phyloP scores from a whole-genome alignment of 2,888 invertebrate genomes.

The Salpingus planirostris region DNA sequence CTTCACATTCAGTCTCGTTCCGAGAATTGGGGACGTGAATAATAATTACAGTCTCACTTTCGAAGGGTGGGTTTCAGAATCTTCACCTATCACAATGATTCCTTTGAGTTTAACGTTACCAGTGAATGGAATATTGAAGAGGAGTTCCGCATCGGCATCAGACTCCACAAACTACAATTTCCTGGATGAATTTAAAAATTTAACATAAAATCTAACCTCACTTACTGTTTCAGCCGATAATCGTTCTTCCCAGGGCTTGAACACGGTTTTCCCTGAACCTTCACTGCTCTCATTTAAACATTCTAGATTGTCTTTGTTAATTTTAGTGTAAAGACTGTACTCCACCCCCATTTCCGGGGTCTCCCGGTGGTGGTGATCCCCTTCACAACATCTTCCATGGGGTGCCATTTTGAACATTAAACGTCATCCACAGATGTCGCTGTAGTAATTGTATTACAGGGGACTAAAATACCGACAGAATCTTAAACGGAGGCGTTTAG shows the following conservation, averaged over 20 bases:
- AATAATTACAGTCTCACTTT: conserved; percentile 74
- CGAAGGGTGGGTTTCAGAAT: conserved; percentile 76
- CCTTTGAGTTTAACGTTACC: conserved; percentile 94
- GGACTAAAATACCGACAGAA: too few relatives aligned
- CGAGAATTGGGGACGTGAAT: conserved; percentile 23
- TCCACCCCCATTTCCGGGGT: conserved; percentile 62
- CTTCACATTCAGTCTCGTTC: too few relatives aligned
- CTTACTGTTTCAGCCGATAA: conserved; percentile 65
- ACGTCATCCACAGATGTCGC: too few relatives aligned
- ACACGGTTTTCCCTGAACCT: conserved; percentile 79
- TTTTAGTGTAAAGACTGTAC: conserved; percentile 82
- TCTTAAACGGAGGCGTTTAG: too few relatives aligned
- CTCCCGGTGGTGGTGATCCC: conserved; percentile 55
- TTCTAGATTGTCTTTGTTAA: conserved; percentile 76
- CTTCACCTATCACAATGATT: conserved; percentile 83
- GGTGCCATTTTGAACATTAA: conserved; percentile 50
- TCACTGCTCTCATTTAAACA: conserved; percentile 86
- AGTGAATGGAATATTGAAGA: conserved; percentile 96
- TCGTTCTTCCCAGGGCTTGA: conserved; percentile 86
- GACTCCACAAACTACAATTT: conserved; percentile 80
- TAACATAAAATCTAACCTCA: conserved; percentile 11
- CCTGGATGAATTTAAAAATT: conserved; percentile 26
- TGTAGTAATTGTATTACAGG: too few relatives aligned
- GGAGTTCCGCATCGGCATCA: conserved; percentile 90
- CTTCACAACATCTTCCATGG: conserved; percentile 52